Base-by-base conservation (phyloP, 2,888 invertebrate species). In the Choreutis nemorana region DNA sequence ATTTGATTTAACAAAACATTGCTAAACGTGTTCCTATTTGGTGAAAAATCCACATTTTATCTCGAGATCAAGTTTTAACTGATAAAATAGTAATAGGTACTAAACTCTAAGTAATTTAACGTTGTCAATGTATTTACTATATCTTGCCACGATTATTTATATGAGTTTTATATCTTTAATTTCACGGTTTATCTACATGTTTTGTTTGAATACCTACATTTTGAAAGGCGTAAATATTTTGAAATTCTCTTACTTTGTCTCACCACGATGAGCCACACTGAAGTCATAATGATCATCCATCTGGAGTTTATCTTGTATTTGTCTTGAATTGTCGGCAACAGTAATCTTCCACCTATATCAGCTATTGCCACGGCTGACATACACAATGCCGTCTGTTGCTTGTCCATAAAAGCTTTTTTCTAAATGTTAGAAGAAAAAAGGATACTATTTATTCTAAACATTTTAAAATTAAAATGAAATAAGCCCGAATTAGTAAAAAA, bases 301-400 rank as follows among this genome's bases (percentile, higher is more conserved):
- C 87, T 73, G 29, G 84, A 85, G 9, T 83, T 81, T 33, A 86
- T 78, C 29, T 77, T 77, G 30, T 83, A 70, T 45, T 81, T 81
- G 45, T 85, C 84, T 32, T 85, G 84, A 37, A 87, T 64, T 32
- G 81, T 70, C 3, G 88, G 87, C 32, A 88, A 56, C 1, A 83
- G 68, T 18, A 89, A 61, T 26, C 89, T 81, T n/a, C 86, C 86
- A 0, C 79, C 46, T 25, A 88, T 85, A 48, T 89, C 89, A 9
- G 87, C 83, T 3, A 79, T 70, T 2, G 89, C 87, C 29, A 87
- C 78, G 1, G 83, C 77, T n/a, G 88, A 87, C 86, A 89, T 86
- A 39, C 87, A 87, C 23, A 67, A 64, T 1, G 89, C 87, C 2
- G 87, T 84, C 40, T 86, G 67, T 26, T 78, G 58, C 39, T 72